These are phyloP conservation scores for Echinops telfairi DNA, from an alignment of 2,113 vertebrate species.

Conservation along the genomic window DNA sequence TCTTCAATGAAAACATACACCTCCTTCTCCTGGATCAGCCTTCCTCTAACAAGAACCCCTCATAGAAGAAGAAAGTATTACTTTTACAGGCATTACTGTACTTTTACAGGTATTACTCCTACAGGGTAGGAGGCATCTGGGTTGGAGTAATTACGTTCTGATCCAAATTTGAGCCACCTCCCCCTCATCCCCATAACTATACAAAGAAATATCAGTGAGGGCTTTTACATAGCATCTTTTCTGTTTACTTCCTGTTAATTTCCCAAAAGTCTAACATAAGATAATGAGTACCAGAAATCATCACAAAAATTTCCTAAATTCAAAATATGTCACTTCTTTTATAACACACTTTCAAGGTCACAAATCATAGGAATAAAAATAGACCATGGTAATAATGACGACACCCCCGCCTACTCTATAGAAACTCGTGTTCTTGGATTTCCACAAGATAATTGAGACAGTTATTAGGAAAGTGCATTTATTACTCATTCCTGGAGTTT, in stretches of 20 bases:
- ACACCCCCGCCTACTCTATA: neutral
- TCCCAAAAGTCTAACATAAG: neutral
- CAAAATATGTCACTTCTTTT: neutral
- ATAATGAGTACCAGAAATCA: neutral
- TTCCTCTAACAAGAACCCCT: neutral
- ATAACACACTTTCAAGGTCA: neutral
- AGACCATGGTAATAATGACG: neutral
- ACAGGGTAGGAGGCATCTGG: neutral
- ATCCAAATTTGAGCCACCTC: neutral
- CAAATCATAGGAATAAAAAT: neutral
- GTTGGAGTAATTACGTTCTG: neutral
- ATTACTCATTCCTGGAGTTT: neutral
- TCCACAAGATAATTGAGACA: neutral
- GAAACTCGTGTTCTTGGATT: neutral
- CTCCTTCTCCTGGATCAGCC: neutral
- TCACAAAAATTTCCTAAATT: neutral
- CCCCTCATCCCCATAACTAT: neutral
- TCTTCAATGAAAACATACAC: neutral
- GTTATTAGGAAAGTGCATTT: neutral
- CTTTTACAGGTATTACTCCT: neutral
- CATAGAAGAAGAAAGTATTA: neutral
- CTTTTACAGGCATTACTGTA: neutral
- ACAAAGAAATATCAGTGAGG: neutral
- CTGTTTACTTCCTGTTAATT: neutral
- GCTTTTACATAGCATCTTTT: neutral